Base-by-base conservation (phyloP, 1,140 invertebrate species). In the Bombus turneri region DNA sequence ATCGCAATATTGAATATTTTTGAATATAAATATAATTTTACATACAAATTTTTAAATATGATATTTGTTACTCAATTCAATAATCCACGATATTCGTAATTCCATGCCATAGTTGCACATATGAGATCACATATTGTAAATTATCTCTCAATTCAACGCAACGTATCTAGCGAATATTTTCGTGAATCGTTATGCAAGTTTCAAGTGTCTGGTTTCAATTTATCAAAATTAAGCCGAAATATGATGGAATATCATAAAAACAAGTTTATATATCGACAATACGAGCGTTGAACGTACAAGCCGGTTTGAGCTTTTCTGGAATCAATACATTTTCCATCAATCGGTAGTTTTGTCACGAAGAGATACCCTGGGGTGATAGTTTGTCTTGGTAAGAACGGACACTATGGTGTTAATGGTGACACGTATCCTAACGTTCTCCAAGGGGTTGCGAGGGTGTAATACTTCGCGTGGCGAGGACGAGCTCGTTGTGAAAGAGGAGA, bases 401-500 rank as follows among this genome's bases (percentile, higher is more conserved):
- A 39, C 18, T 10, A n/a, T 15, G 10, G 2, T 15, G 47, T 9
- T 81, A 81, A 72, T 15, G 59, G 13, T 31, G 57, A 82, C 34
- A 47, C 34, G 71, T 75, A 62, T 47, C 9, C 57, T 25, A 8
- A 31, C 13, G 22, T 1, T 18, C 34, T 53, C 1, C 31, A 37
- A 10, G 34, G 74, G 39, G 9, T 43, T 39, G 0, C 10, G 12
- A n/a, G n/a, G 18, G 22, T 37, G 8, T 47, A 77, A 43, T 72
- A 39, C 37, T 86, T 64, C 64, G 64, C 69, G 64, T 43, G 69
- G 9, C 69, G 34, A 75, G 64, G 68, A 43, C 39, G 43, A 57
- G 43, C 31, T 72, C 80, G 43, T 47, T 53, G 71, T 37, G 37
- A 81, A 86, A 43, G 68, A 83, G 88, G 73, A 89, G 87, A 89